These are phyloP conservation scores for Anthoscopus minutus DNA, from an alignment of 2,113 vertebrate species.

Conservation along the genomic window DNA sequence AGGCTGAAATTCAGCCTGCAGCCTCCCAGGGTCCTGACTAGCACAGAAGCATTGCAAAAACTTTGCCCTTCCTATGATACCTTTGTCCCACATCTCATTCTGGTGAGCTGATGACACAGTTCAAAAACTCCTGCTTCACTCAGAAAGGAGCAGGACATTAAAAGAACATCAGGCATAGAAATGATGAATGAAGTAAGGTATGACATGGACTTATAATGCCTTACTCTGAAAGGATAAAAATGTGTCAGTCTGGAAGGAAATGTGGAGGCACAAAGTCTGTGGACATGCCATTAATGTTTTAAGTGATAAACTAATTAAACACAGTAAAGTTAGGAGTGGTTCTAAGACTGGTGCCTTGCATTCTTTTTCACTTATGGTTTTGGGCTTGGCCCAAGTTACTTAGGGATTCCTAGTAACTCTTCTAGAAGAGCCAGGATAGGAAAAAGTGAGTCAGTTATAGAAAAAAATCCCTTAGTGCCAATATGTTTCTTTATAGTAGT, in stretches of 20 bases:
- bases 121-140: neutral
- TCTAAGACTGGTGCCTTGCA: conserved; percentile 12
- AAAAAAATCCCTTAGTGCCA: neutral
- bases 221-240: neutral
- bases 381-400: neutral
- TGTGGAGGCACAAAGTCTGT: neutral
- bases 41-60: neutral
- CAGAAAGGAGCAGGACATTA: neutral
- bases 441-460: conserved; percentile 17
- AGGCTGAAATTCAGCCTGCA: neutral
- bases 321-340: conserved; percentile 38
- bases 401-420: neutral
- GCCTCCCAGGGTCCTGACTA: neutral
- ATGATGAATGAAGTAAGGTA: neutral
- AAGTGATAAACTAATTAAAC: conserved; percentile 49
- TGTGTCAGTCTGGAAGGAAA: neutral
- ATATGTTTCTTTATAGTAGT: neutral
- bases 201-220: neutral
- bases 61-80: neutral
- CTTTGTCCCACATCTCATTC: neutral
- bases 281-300: neutral
- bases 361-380: conserved; percentile 43
- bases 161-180: neutral
- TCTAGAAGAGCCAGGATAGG: neutral
- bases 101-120: neutral